Percentiles rank a stretch among this genome's conserved stretches.
These are phyloP conservation scores for Gambusia yucatana DNA, from an alignment of 2,797 vertebrate genomes.

Conservation along the genomic window DNA sequence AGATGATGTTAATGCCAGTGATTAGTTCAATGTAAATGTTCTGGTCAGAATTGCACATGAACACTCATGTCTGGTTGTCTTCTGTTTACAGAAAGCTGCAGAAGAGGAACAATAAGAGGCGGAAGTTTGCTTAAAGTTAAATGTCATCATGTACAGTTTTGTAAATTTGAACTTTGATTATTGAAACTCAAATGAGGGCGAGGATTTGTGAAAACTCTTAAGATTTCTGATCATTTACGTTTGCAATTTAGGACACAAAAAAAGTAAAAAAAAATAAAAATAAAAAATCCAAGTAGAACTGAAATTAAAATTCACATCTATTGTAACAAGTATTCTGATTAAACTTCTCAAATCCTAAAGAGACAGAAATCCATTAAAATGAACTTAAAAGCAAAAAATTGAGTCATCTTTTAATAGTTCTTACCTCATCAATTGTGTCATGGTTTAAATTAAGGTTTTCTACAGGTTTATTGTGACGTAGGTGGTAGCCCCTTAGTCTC, in stretches of 20 bases:
- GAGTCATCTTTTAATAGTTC: neutral
- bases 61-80: neutral
- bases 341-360: neutral
- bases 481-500: neutral
- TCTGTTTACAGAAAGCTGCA: slow-evolving; percentile 34
- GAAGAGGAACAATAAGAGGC: neutral
- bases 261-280: neutral
- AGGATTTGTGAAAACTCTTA: neutral
- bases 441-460: neutral
- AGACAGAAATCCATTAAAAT: neutral
- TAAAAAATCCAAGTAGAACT: neutral
- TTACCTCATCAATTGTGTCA: neutral
- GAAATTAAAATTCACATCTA: neutral
- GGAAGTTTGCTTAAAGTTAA: neutral
- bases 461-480: neutral
- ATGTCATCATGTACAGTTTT: neutral
- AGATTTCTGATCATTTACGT: neutral
- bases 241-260: neutral
- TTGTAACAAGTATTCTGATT: neutral
- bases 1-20: neutral
- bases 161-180: neutral
- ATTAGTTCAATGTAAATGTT: neutral
- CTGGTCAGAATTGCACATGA: neutral
- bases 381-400: neutral
- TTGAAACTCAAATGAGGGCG: neutral